phyloP scores from a whole-genome alignment of 2,888 invertebrate species.

The Lithophane leautieri region DNA sequence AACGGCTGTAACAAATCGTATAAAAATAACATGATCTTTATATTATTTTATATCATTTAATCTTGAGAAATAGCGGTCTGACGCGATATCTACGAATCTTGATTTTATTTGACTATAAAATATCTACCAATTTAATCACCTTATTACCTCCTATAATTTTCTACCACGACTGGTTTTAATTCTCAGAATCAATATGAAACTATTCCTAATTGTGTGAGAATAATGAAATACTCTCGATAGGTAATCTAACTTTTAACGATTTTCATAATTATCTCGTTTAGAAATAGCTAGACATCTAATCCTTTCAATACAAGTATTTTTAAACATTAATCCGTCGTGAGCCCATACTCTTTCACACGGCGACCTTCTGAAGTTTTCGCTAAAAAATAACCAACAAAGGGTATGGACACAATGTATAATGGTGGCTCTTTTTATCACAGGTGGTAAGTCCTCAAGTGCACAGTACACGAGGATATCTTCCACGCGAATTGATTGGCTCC shows the following conservation, averaged over 20 bases:
- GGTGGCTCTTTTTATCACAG: slow-evolving; percentile 82
- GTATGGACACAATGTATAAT: slow-evolving; percentile 73
- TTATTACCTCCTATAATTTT: slow-evolving; percentile 46
- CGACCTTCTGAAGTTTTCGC: slow-evolving; percentile 60
- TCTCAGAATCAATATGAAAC: slow-evolving; percentile 47
- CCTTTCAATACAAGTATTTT: slow-evolving; percentile 78
- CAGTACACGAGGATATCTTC: slow-evolving; percentile 81
- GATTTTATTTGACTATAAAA: slow-evolving; percentile 47
- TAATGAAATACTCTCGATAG: slow-evolving; percentile 14
- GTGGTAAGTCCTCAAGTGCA: slow-evolving; percentile 88
- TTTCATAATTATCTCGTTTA: slow-evolving; percentile 32
- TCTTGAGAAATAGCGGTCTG: slow-evolving; percentile 12
- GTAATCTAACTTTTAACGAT: slow-evolving; percentile 18
- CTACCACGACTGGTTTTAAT: slow-evolving; percentile 35
- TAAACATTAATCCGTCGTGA: slow-evolving; percentile 75
- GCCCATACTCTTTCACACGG: slow-evolving; percentile 75
- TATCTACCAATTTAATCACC: slow-evolving; percentile 42
- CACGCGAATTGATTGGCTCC: slow-evolving; percentile 77
- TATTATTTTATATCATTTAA: slow-evolving; percentile 17
- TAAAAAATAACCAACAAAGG: slow-evolving; percentile 81
- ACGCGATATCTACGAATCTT: slow-evolving; percentile 34
- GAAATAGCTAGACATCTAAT: slow-evolving; percentile 67
- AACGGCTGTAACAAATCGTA: neutral
- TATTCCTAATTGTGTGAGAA: slow-evolving; percentile 55
- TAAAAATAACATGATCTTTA: slow-evolving; percentile 17